phyloP scores from a whole-genome alignment of 2,113 vertebrate species.

The Ceyx cyanopectus region DNA sequence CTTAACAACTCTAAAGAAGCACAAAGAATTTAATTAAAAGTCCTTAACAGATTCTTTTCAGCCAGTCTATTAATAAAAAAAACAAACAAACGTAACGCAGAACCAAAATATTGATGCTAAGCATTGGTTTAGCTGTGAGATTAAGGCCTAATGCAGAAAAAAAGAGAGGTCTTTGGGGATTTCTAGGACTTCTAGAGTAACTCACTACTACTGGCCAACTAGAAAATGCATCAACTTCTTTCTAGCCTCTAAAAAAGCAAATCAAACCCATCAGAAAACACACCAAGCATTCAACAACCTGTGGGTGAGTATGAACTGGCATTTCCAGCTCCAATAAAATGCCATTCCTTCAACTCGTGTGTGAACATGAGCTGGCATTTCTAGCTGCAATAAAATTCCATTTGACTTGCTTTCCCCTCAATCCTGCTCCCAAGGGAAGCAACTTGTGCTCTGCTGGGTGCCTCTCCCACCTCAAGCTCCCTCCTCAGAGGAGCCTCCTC shows the following conservation, averaged over 20 bases:
- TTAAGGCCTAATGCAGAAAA: neutral
- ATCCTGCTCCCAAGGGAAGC: neutral
- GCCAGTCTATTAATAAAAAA: neutral
- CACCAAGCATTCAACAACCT: neutral
- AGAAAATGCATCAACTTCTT: neutral
- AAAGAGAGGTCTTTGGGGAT: neutral
- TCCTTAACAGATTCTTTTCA: slow-evolving; percentile 49
- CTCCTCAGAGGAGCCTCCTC: neutral
- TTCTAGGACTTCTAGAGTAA: neutral
- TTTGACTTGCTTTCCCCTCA: too few species aligned
- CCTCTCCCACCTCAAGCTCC: neutral
- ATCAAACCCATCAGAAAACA: neutral
- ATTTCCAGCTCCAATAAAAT: neutral
- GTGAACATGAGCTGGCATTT: neutral
- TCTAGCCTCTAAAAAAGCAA: neutral
- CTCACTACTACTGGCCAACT: neutral
- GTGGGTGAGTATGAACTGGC: neutral
- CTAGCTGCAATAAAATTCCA: neutral
- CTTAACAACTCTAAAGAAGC: slow-evolving; percentile 80
- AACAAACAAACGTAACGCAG: neutral
- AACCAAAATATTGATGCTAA: neutral
- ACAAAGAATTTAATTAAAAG: slow-evolving; percentile 75
- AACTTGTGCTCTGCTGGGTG: neutral
- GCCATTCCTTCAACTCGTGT: rapidly evolving
- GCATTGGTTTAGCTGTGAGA: neutral